A percentile compares a stretch with the other conserved stretches of the same genome.
Conservation (phyloP, 2,888 invertebrate genomes). For the Rotaria macrura region DNA sequence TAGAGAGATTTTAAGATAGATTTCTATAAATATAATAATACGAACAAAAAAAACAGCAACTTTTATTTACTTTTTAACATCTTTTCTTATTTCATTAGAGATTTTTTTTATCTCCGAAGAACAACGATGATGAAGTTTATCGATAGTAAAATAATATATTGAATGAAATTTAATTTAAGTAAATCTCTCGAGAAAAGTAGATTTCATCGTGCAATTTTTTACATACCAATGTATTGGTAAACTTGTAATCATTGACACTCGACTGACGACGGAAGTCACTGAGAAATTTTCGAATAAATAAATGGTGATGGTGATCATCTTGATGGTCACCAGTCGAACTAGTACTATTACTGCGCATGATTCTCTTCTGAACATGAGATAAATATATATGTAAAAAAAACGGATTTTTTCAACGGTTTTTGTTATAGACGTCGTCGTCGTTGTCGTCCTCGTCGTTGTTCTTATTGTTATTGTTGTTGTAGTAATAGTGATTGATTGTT, state of each 20-base stretch:
- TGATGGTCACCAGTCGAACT: background rate
- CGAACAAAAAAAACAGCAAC: background rate
- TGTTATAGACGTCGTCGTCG: background rate
- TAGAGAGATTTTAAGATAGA: background rate
- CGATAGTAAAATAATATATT: background rate
- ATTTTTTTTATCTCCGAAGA: background rate
- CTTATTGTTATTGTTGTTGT: background rate
- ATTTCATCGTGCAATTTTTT: background rate
- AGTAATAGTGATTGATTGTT: conserved; percentile 7
- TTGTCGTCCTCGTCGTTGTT: background rate
- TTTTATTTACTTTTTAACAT: background rate
- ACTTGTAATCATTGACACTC: conserved; percentile 20
- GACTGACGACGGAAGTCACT: background rate
- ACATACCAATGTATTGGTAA: background rate
- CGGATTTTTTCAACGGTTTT: background rate
- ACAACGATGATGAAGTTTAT: background rate
- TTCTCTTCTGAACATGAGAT: background rate
- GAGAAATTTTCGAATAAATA: background rate
- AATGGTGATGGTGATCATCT: background rate
- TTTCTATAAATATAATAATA: background rate
- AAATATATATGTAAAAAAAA: background rate
- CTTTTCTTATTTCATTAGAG: background rate
- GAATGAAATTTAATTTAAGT: background rate
- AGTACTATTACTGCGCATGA: background rate
- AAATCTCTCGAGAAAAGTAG: background rate